Base-by-base conservation (phyloP, 2,113 vertebrate species). In the Marcusenius ussheri region DNA sequence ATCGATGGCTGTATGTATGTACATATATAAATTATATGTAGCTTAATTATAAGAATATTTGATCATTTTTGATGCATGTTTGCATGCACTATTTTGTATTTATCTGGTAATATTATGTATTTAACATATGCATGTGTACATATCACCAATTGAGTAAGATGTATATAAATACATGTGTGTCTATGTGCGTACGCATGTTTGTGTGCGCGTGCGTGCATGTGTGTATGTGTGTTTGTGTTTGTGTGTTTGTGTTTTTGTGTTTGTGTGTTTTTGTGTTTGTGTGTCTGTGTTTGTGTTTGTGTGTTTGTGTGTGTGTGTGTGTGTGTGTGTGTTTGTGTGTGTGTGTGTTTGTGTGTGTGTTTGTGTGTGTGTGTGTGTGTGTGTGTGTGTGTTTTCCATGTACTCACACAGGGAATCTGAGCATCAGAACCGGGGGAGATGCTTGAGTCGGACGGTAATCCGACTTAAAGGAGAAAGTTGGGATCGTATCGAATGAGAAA, bases 401-500 rank as follows among this genome's bases (percentile, higher is more conserved):
- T 83, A 51, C 85, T 50, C n/a, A 31, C n/a, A 35, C 85, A 27
- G 49, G 50, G 56, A 51, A 87, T 53, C 85, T 91, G 49, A 51
- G 92, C 88, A 91, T 90, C 87, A 88, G 85, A 90, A 86, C 45
- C 83, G 31, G 87, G 87, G 85, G 31, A 45, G 58, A 84, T 88
- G 88, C 74, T 39, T 21, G 58, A 91, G 51, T 80, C 35, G 51
- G 77, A 91, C 84, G 42, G 58, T 91, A 91, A 91, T 91, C 90
- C 90, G 31, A 91, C 90, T 91, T 91, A 84, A 87, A 51, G 77
- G 80, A 90, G 83, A 56, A 47, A 90, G 86, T 91, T 87, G 56
- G 92, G 89, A 91, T 90, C 88, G 89, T 89, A 90, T 88, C 83
- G 88, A 90, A 87, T 83, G 91, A 91, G 89, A 91, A 70, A 90